These are phyloP conservation scores for Brachyptera risi DNA, from an alignment of 2,888 invertebrate genomes.

Conservation along the genomic window DNA sequence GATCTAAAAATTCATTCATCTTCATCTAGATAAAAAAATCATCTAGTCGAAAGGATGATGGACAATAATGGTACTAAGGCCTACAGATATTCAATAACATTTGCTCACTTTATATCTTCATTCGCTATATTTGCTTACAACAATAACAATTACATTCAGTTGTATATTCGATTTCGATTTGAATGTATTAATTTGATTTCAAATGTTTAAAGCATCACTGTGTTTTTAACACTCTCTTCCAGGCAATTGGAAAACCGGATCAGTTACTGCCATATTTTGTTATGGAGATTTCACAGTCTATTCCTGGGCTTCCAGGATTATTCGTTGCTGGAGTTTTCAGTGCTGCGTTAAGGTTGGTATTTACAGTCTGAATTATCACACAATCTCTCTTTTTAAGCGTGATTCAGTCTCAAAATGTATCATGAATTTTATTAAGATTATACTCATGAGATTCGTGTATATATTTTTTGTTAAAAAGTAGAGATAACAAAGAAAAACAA, in stretches of 20 bases:
- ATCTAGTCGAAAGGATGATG: too few species aligned
- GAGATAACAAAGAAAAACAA: neutral
- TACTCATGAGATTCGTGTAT: neutral
- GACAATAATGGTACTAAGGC: too few species aligned
- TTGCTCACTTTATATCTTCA: too few species aligned
- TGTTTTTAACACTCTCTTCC: slow-evolving; percentile 10
- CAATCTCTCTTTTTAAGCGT: neutral
- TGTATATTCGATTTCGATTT: too few species aligned
- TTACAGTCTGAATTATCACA: neutral
- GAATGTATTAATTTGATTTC: too few species aligned
- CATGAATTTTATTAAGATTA: too few species aligned
- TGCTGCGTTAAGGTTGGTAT: slow-evolving; percentile 69
- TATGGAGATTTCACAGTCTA: slow-evolving; percentile 67
- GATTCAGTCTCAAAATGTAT: too few species aligned
- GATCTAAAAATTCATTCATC: too few species aligned
- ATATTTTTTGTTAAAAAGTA: neutral
- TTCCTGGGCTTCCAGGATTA: slow-evolving; percentile 77
- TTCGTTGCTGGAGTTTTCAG: slow-evolving; percentile 85
- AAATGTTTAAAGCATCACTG: neutral
- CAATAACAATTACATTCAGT: too few species aligned
- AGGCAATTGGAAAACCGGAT: slow-evolving; percentile 61
- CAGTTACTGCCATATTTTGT: slow-evolving; percentile 78
- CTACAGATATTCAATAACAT: too few species aligned
- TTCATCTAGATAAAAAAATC: too few species aligned
- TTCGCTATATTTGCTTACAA: too few species aligned